Evolutionary conservation across 1,140 invertebrate genomes (phyloP).

Genomic region (Reticulitermes speratus): DNA sequence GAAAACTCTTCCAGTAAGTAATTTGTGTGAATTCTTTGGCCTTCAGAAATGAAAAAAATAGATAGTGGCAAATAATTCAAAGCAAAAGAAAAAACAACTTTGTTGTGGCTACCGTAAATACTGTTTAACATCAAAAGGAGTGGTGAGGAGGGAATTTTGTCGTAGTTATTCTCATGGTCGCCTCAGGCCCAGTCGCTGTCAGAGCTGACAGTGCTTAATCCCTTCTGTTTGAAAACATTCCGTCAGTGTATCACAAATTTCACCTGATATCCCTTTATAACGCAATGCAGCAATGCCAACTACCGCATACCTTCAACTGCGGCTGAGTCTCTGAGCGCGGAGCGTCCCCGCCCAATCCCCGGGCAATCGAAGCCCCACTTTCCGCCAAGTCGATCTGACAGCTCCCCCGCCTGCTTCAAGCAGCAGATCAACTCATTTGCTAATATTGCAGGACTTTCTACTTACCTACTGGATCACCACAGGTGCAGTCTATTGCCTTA

Average conservation of each 20-base stretch:
- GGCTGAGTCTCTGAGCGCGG: not conserved
- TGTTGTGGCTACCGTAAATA: too few species aligned
- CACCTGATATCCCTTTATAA: not conserved
- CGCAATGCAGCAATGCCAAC: not conserved
- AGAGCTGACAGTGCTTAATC: not conserved
- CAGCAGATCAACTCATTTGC: not conserved
- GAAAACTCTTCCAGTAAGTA: too few species aligned
- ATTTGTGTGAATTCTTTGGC: too few species aligned
- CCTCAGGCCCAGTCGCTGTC: not conserved
- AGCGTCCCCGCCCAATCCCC: not conserved
- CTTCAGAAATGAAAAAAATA: too few species aligned
- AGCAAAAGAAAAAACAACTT: too few species aligned
- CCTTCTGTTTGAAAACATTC: not conserved
- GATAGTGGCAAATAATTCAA: too few species aligned
- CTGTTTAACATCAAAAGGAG: too few species aligned
- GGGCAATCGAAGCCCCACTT: not conserved
- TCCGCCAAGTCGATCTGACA: not conserved
- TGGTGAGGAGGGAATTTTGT: too few species aligned
- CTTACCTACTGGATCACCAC: not conserved
- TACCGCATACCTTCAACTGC: not conserved
- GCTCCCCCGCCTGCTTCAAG: not conserved
- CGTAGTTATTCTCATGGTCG: not conserved
- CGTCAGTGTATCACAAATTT: not conserved
- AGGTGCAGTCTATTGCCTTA: not conserved
- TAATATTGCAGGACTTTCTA: conserved; percentile 1